Base-by-base conservation (phyloP, 2,113 vertebrate species). In the Alces alces region DNA sequence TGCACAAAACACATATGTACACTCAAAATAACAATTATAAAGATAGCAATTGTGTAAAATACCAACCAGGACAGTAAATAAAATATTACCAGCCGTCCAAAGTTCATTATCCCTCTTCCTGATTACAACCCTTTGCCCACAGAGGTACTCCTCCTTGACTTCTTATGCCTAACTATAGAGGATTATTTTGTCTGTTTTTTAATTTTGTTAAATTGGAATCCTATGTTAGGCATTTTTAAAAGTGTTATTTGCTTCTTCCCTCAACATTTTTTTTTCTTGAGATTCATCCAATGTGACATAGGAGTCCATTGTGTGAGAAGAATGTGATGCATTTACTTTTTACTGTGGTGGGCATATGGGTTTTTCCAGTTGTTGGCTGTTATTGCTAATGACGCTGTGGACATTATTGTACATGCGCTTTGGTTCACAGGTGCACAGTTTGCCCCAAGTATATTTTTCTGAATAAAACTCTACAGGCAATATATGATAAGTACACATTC, bases 221-320 rank as follows among this genome's bases (percentile, higher is more conserved):
- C 9, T 70, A 27, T 16, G 70, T 7, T 64, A 21, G 21, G 16
- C 23, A 33, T 78, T 64, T 85, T 25, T 25, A 43, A 43, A 8
- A 86, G 70, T 54, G 61, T 76, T 23, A 57, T 58, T 93, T 76
- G 13, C 27, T 87, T 91, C 25, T 82, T 80, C 6, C 33, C 9
- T 80, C n/a, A 93, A 60, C 13, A 61, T 60, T 89, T 94, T 92
- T 33, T 92, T 94, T 30, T 91, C 79, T 76, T 83, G 91, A 60
- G 66, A 78, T 82, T 95, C 28, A 83, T 64, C 55, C 14, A 30
- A 4, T 91, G 39, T 55, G 25, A 61, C 43, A 43, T 21, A 95
- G 33, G n/a, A 89, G 80, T 55, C 12, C n/a, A 28, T 27, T 86
- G 19, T 39, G 27, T 39, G 25, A 80, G 66, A 50, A 89, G 36